These are phyloP conservation scores for Periophthalmus magnuspinnatus DNA, from an alignment of 2,797 vertebrate genomes.

Conservation along the genomic window DNA sequence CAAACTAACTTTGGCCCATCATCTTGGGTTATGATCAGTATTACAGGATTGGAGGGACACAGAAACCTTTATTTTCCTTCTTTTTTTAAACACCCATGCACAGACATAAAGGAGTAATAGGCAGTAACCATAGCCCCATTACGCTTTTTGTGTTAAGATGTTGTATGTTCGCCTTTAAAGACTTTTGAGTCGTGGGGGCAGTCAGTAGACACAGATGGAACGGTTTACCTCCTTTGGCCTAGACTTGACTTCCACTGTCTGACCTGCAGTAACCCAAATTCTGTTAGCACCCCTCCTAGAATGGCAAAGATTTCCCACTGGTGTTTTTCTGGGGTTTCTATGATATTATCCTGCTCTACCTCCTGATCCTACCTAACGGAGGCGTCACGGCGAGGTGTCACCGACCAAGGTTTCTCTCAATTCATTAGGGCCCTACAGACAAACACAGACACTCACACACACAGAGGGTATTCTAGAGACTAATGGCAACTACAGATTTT, in stretches of 20 bases:
- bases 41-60: slow-evolving; percentile 25
- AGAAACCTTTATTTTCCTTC: slow-evolving; percentile 49
- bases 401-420: slow-evolving; percentile 54
- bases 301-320: slow-evolving; percentile 71
- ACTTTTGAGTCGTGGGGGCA: slow-evolving; percentile 16
- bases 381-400: slow-evolving; percentile 52
- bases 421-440: slow-evolving; percentile 54
- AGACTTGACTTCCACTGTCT: slow-evolving; percentile 87
- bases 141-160: slow-evolving; percentile 31
- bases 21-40: neutral
- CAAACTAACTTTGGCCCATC: neutral
- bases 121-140: slow-evolving; percentile 11
- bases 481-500: slow-evolving; percentile 78
- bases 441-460: slow-evolving; percentile 8
- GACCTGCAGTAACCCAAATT: slow-evolving; percentile 84
- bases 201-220: slow-evolving; percentile 79
- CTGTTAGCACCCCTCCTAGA: slow-evolving; percentile 69
- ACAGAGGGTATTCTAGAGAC: slow-evolving; percentile 61
- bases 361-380: slow-evolving; percentile 50
- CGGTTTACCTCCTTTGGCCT: slow-evolving; percentile 82
- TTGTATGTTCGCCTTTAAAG: slow-evolving; percentile 36
- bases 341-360: slow-evolving; percentile 33
- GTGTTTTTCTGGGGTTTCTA: slow-evolving; percentile 66
- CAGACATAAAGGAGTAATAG: slow-evolving; percentile 5
- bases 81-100: slow-evolving; percentile 7